Evolutionary conservation across 2,113 vertebrate genomes (phyloP).

Genomic region (Cichladusa arquata): DNA sequence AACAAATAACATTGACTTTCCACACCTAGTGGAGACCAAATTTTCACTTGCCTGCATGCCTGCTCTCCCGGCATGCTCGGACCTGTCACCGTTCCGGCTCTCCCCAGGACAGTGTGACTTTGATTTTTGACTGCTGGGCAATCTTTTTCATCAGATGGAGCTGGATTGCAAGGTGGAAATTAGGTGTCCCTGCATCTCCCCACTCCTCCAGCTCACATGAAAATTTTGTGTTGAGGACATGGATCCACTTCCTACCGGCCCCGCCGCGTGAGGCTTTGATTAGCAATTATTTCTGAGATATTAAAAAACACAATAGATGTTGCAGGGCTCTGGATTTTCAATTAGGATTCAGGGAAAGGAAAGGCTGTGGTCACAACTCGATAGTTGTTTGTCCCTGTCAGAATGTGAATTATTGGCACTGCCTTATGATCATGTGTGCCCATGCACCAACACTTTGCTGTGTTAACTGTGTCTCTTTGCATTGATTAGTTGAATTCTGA

Average conservation of each 20-base stretch:
- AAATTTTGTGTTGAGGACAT: constrained; percentile 57
- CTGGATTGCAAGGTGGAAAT: constrained; percentile 83
- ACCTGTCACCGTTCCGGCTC: constrained; percentile 67
- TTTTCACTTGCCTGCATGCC: constrained; percentile 74
- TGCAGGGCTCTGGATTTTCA: constrained; percentile 50
- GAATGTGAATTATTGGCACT: not conserved
- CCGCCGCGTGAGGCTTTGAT: constrained; percentile 39
- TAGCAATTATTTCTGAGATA: constrained; percentile 74
- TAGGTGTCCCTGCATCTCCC: constrained; percentile 79
- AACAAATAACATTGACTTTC: constrained; percentile 70
- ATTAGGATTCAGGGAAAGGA: not conserved
- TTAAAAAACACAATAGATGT: constrained; percentile 65
- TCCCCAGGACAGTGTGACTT: constrained; percentile 70
- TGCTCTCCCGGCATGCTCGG: constrained; percentile 70
- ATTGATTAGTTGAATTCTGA: not conserved
- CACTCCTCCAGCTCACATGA: constrained; percentile 64
- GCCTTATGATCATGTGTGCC: not conserved
- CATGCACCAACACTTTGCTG: not conserved
- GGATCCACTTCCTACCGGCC: constrained; percentile 47
- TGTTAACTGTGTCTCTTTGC: not conserved
- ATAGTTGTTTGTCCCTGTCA: constrained; percentile 7
- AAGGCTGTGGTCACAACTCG: not conserved
- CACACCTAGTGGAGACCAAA: constrained; percentile 76
- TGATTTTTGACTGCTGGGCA: constrained; percentile 80
- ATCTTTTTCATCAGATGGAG: constrained; percentile 84